Percentiles rank a stretch among this genome's conserved stretches.
Evolutionary conservation across 2,797 vertebrate species (phyloP).

Genomic region (Tokudaia muenninki): DNA sequence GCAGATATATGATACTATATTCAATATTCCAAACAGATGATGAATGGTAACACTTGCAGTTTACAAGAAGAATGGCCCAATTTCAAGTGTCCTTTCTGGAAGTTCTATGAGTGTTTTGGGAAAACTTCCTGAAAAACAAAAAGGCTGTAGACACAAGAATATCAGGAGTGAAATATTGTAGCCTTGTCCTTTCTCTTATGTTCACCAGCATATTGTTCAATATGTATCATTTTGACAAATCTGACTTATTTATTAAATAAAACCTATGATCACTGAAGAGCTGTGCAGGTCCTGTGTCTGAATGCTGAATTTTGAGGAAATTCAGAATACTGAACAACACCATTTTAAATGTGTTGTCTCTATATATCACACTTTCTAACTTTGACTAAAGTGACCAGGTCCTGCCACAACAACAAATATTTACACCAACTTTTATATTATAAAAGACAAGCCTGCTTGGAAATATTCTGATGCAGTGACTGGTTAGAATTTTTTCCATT

Average conservation of each 20-base stretch:
- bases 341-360: slow-evolving; percentile 49
- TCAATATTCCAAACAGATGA: slow-evolving; percentile 70
- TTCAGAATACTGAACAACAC: slow-evolving; percentile 55
- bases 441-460: slow-evolving; percentile 40
- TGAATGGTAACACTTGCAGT: slow-evolving; percentile 55
- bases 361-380: not conserved
- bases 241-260: slow-evolving; percentile 63
- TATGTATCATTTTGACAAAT: slow-evolving; percentile 68
- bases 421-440: slow-evolving; percentile 37
- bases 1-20: slow-evolving; percentile 25
- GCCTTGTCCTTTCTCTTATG: slow-evolving; percentile 24
- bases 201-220: slow-evolving; percentile 40
- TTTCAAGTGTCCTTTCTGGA: slow-evolving; percentile 71
- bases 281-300: not conserved
- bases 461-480: not conserved
- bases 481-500: not conserved
- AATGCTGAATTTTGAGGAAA: slow-evolving; percentile 18
- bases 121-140: slow-evolving; percentile 77
- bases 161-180: slow-evolving; percentile 63
- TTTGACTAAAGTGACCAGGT: slow-evolving; percentile 43
- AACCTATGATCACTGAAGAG: slow-evolving; percentile 47
- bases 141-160: slow-evolving; percentile 53
- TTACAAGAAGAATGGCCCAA: slow-evolving; percentile 75
- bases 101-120: slow-evolving; percentile 75
- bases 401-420: slow-evolving; percentile 54